These are phyloP conservation scores for Poeciliopsis turneri DNA, from an alignment of 2,797 vertebrate species.

Conservation along the genomic window DNA sequence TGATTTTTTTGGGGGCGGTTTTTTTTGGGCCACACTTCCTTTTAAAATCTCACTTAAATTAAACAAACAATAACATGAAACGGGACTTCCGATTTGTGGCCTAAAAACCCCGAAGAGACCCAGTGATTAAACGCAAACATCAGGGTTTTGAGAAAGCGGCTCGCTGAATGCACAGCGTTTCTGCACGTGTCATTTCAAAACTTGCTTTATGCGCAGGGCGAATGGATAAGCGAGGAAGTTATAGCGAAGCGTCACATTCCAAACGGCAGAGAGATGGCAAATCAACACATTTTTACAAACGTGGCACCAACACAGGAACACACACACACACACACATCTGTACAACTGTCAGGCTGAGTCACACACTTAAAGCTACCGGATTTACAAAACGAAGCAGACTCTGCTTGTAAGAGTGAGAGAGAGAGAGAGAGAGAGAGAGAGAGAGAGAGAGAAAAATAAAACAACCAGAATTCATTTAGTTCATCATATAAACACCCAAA, in stretches of 20 bases:
- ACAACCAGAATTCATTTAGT: constrained; percentile 33
- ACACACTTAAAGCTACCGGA: constrained; percentile 23
- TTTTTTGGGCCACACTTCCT: constrained; percentile 20
- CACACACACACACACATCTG: constrained; percentile 50
- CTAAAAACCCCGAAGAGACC: constrained; percentile 11
- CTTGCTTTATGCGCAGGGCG: constrained; percentile 37
- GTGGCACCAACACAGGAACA: constrained; percentile 60
- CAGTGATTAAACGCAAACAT: constrained; percentile 28
- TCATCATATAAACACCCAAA: constrained; percentile 42
- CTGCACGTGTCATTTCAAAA: constrained; percentile 38
- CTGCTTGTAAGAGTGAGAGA: constrained; percentile 9
- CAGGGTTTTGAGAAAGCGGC: constrained; percentile 28
- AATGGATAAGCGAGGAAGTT: constrained; percentile 35
- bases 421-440: constrained; percentile 12
- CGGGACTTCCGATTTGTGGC: constrained; percentile 21
- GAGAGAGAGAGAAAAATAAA: not conserved
- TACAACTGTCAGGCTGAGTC: constrained; percentile 55
- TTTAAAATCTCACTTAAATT: constrained; percentile 24
- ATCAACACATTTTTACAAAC: constrained; percentile 57
- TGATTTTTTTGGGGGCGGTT: constrained; percentile 1
- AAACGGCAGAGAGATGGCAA: constrained; percentile 31
- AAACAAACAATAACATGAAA: constrained; percentile 29
- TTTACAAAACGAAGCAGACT: constrained; percentile 41
- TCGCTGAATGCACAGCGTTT: constrained; percentile 33
- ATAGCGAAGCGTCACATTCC: constrained; percentile 31